Base-by-base conservation (phyloP, 2,888 invertebrate genomes). In the Atrina japonica region DNA sequence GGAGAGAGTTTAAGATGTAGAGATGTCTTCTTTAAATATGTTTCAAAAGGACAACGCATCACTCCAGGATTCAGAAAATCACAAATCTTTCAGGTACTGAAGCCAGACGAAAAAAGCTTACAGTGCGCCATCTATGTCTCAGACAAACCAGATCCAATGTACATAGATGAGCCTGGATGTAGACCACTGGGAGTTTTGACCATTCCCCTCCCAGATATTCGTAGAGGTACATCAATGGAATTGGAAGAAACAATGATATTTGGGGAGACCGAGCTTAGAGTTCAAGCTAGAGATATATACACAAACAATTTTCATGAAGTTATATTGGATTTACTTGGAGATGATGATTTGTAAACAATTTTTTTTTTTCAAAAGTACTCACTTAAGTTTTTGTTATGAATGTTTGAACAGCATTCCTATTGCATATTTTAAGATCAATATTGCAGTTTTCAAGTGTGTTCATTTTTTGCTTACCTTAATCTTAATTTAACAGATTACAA, bases 191-290 rank as follows among this genome's bases (percentile, higher is more conserved):
- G 70, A 5, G 43, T 41, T 18, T 45, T 71, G 9, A 16, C 14
- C 3, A 52, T 71, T 3, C 59, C 59, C n/a, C 55, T 71, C 0
- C 56, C 66, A 40, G 25, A 35, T 55, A 21, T 61, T 0, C 49
- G 49, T 16, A 21, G 14, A 11, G 70, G 66, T 29, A 56, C 61
- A 47, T 49, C 60, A 14, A 23, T 68, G n/a, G 66, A 71, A 45
- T 18, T 71, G 16, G 70, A 71, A 52, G 70, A 66, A 40, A 61
- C 61, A 16, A 49, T 71, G 49, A 56, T 71, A 40, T 71, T 71
- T 56, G 70, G 70, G 14, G 70, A 61, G 18, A 71, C 70, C 11
- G 70, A 70, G 18, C n/a, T 70, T 5, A 18, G 49, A 53, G 43
- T 65, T 18, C 43, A 41, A 30, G 70, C 65, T 7, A 70, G 41